These are phyloP conservation scores for Channa striata DNA, from an alignment of 2,797 vertebrate genomes.

Conservation along the genomic window DNA sequence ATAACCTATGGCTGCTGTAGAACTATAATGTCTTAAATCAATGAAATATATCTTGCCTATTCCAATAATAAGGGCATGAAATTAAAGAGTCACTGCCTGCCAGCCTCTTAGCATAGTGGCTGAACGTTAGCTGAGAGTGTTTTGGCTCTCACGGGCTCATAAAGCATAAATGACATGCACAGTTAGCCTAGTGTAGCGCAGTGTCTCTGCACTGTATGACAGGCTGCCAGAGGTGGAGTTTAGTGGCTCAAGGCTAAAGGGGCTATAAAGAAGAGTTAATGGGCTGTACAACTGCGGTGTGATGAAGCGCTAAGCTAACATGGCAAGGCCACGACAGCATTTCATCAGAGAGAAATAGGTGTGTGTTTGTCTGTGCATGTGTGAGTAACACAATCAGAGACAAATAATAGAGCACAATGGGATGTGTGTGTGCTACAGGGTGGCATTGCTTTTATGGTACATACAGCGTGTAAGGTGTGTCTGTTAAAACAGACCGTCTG, in stretches of 20 bases:
- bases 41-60: conserved; percentile 44
- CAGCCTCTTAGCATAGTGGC: conserved; percentile 56
- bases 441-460: neutral
- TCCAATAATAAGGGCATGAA: conserved; percentile 19
- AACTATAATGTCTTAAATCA: conserved; percentile 41
- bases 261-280: conserved; percentile 82
- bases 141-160: conserved; percentile 67
- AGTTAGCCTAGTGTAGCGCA: conserved; percentile 66
- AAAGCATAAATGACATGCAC: conserved; percentile 70
- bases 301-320: conserved; percentile 78
- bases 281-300: conserved; percentile 76
- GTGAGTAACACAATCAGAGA: neutral
- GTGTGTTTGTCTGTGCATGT: conserved; percentile 22
- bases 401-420: neutral
- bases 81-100: conserved; percentile 43
- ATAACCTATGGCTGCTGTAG: conserved; percentile 61
- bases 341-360: conserved; percentile 58
- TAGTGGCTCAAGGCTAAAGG: conserved; percentile 80
- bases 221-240: conserved; percentile 72
- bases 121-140: conserved; percentile 67
- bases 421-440: neutral
- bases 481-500: too few species aligned
- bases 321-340: conserved; percentile 63
- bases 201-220: conserved; percentile 54
- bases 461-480: too few species aligned